Evolutionary conservation across 2,113 vertebrate species (phyloP).

Genomic region (Thermophis baileyi): DNA sequence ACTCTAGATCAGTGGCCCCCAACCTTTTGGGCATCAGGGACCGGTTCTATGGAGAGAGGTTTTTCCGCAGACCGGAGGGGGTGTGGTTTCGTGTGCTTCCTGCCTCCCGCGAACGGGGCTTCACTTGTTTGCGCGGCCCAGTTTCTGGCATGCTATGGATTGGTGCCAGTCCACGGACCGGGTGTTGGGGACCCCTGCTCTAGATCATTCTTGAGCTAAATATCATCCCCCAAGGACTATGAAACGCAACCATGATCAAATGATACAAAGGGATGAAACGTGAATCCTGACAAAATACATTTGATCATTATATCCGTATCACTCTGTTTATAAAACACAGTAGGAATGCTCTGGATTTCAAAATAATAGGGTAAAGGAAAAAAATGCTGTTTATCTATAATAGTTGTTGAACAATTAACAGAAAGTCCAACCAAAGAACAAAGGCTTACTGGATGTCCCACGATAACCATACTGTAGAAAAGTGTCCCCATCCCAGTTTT

Average conservation of each 20-base stretch:
- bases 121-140: neutral
- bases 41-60: neutral
- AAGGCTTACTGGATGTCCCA: slow-evolving; percentile 95
- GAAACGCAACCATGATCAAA: neutral
- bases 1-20: neutral
- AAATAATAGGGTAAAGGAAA: neutral
- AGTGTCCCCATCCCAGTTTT: slow-evolving; percentile 97
- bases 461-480: slow-evolving; percentile 98
- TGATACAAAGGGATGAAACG: neutral
- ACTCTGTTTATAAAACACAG: neutral
- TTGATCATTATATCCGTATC: neutral
- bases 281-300: neutral
- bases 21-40: neutral
- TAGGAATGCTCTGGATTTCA: neutral
- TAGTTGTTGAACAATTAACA: neutral
- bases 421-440: neutral
- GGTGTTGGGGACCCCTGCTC: neutral
- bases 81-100: neutral
- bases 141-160: neutral
- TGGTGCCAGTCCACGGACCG: neutral
- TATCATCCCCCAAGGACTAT: neutral
- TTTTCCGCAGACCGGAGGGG: neutral
- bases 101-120: neutral
- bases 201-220: neutral
- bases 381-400: neutral